A percentile compares a stretch with the other conserved stretches of the same genome.
phyloP scores from a whole-genome alignment of 2,888 invertebrate genomes.

The Mythimna albipuncta region DNA sequence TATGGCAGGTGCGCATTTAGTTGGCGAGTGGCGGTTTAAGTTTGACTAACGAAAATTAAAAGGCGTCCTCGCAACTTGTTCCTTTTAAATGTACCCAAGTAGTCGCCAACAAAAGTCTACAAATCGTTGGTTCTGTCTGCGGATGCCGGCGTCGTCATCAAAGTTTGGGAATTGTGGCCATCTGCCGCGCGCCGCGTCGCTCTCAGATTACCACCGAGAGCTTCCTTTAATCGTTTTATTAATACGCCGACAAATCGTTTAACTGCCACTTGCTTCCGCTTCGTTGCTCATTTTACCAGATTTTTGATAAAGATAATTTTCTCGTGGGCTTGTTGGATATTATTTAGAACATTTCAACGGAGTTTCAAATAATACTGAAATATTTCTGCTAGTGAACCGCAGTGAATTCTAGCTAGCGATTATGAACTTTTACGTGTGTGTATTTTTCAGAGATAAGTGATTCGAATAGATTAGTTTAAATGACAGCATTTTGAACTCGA shows the following conservation, averaged over 20 bases:
- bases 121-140: constrained; percentile 83
- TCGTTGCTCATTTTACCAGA: constrained; percentile 70
- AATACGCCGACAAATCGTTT: constrained; percentile 90
- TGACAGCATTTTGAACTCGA: neutral
- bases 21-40: constrained; percentile 40
- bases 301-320: constrained; percentile 62
- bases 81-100: constrained; percentile 75
- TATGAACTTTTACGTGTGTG: neutral
- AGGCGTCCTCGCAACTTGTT: constrained; percentile 73
- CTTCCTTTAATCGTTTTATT: constrained; percentile 91
- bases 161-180: constrained; percentile 89
- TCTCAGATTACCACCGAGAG: constrained; percentile 89
- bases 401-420: neutral
- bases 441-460: neutral
- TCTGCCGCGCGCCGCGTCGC: constrained; percentile 87
- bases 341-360: constrained; percentile 17
- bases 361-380: constrained; percentile 4
- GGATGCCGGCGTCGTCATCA: constrained; percentile 85
- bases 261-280: constrained; percentile 81
- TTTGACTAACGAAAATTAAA: constrained; percentile 68
- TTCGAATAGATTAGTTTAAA: neutral
- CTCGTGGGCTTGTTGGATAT: constrained; percentile 53
- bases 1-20: constrained; percentile 63
- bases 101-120: constrained; percentile 83
- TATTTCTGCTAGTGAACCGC: neutral